These are phyloP conservation scores for Thymallus thymallus DNA, from an alignment of 2,113 vertebrate species.

Conservation along the genomic window DNA sequence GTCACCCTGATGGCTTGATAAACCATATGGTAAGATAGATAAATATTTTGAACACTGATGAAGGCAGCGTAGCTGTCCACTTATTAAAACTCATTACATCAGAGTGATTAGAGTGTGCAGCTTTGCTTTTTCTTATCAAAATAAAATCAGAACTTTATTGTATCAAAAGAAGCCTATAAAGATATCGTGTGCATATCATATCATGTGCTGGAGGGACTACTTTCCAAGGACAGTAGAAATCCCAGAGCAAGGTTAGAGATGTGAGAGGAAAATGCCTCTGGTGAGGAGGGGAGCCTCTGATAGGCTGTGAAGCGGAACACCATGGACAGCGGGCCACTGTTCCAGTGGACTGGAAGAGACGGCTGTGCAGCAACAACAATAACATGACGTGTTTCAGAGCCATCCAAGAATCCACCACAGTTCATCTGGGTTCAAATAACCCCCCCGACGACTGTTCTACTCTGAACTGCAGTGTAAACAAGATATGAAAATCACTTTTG, in stretches of 20 bases:
- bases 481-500: slow-evolving; percentile 8
- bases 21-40: too few species aligned
- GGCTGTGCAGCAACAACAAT: too few species aligned
- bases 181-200: background rate
- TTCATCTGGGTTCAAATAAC: background rate
- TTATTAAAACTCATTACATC: too few species aligned
- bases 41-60: too few species aligned
- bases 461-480: slow-evolving; percentile 21
- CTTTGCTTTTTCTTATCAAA: background rate
- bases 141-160: too few species aligned
- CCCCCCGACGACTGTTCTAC: background rate
- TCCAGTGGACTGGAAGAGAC: slow-evolving; percentile 40
- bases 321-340: too few species aligned
- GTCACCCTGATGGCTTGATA: too few species aligned
- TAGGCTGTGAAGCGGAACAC: too few species aligned
- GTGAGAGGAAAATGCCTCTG: slow-evolving; percentile 23
- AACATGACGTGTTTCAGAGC: too few species aligned
- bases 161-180: background rate
- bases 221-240: slow-evolving; percentile 11
- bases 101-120: background rate
- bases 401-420: too few species aligned
- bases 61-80: too few species aligned
- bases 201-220: slow-evolving; percentile 15
- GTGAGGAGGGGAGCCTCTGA: background rate
- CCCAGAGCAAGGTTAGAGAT: background rate